Evolutionary conservation across 30 jellyfish, hydroid and myxozoan genomes (phyloP).

Genomic region (Rhopilema esculentum): DNA sequence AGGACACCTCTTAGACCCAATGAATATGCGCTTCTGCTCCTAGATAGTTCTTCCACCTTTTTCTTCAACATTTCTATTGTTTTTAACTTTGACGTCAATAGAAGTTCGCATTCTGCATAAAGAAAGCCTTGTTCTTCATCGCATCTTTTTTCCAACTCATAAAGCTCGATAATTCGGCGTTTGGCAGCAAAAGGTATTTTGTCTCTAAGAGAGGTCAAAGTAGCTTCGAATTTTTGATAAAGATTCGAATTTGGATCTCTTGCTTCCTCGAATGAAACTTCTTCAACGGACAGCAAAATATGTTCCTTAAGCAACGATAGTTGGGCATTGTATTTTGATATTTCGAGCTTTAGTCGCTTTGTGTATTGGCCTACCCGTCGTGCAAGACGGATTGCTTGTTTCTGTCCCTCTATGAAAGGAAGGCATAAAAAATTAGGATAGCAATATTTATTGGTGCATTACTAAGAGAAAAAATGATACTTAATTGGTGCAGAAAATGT

Average conservation of each 20-base stretch:
- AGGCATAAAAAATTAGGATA: not conserved
- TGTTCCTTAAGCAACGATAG: constrained; percentile 2
- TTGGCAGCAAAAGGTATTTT: not conserved
- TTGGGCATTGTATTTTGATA: constrained; percentile 21
- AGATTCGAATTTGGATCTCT: constrained; percentile 12
- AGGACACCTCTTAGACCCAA: not conserved
- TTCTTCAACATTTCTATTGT: not conserved
- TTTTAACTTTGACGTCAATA: not conserved
- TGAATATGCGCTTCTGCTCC: not conserved
- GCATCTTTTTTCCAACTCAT: not conserved
- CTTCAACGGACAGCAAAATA: not conserved
- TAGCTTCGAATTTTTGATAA: not conserved
- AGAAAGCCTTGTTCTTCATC: not conserved
- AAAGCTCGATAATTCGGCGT: not conserved
- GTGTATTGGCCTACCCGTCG: not conserved
- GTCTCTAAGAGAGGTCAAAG: not conserved
- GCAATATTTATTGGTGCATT: too few relatives aligned
- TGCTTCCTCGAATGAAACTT: not conserved
- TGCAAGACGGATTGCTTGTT: constrained; percentile 19
- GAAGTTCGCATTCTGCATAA: not conserved
- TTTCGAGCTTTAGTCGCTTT: constrained; percentile 1
- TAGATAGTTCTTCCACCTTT: not conserved
- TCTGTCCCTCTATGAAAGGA: not conserved
- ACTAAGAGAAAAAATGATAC: too few relatives aligned
- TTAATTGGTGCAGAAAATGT: too few relatives aligned